phyloP scores from a whole-genome alignment of 2,113 vertebrate genomes.

The Petromus typicus region DNA sequence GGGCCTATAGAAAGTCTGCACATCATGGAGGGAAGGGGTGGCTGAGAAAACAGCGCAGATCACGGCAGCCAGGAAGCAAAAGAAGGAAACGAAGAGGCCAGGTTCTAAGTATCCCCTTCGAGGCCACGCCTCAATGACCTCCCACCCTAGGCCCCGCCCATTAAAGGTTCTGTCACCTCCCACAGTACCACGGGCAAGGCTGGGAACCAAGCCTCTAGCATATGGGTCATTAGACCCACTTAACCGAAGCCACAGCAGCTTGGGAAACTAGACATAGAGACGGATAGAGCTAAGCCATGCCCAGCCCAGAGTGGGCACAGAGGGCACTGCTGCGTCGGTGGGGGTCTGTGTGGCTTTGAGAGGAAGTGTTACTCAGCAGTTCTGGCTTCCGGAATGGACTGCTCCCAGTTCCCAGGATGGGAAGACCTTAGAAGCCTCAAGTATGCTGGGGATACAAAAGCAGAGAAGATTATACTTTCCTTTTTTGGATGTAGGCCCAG shows the following conservation, averaged over 20 bases:
- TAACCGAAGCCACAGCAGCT: too few relatives aligned
- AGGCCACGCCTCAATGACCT: background rate
- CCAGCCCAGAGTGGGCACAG: too few relatives aligned
- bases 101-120: background rate
- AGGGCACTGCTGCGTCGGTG: too few relatives aligned
- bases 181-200: background rate
- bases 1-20: background rate
- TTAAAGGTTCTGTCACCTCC: too few relatives aligned
- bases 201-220: background rate
- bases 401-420: rapidly evolving
- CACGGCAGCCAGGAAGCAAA: background rate
- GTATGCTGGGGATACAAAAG: background rate
- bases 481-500: background rate
- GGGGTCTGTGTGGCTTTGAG: rapidly evolving
- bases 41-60: background rate
- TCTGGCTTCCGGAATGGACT: rapidly evolving
- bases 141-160: too few relatives aligned
- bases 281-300: rapidly evolving
- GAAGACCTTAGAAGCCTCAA: background rate
- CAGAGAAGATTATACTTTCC: background rate
- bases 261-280: background rate
- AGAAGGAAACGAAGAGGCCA: background rate
- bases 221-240: background rate
- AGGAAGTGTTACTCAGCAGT: background rate
- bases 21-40: too few relatives aligned